A percentile compares a stretch with the other conserved stretches of the same genome.
Conservation (phyloP, 2,888 invertebrate genomes). For the Agrotis ipsilon region DNA sequence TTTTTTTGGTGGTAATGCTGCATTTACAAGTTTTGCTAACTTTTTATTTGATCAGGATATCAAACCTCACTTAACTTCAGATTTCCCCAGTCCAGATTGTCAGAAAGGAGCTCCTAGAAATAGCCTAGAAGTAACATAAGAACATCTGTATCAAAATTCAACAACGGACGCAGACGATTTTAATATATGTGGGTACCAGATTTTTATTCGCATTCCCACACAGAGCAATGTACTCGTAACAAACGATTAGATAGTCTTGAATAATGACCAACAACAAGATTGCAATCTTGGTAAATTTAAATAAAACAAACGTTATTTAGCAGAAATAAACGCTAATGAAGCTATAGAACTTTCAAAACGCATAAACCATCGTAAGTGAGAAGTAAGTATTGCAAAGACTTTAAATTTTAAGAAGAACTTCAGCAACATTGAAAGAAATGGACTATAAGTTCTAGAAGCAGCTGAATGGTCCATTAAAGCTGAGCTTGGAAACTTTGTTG, state of each 20-base stretch:
- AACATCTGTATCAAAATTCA: background rate
- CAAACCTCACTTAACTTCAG: background rate
- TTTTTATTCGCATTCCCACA: constrained; percentile 27
- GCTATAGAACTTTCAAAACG: constrained; percentile 50
- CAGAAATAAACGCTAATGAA: constrained; percentile 50
- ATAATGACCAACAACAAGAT: constrained; percentile 34
- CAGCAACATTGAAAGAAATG: constrained; percentile 4
- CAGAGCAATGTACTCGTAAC: constrained; percentile 10
- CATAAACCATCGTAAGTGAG: constrained; percentile 27
- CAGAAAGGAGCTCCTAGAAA: background rate
- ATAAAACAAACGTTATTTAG: constrained; percentile 42
- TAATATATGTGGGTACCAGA: constrained; percentile 1
- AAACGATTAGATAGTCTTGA: constrained; percentile 34
- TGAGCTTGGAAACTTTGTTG: constrained; percentile 23
- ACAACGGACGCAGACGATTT: background rate
- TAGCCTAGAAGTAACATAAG: background rate
- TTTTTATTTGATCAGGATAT: background rate
- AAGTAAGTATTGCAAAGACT: constrained; percentile 11
- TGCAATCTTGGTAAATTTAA: constrained; percentile 35
- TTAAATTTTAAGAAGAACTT: constrained; percentile 23
- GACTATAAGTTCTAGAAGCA: constrained; percentile 15
- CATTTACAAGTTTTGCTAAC: background rate
- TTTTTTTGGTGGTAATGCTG: background rate
- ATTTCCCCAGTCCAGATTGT: background rate
- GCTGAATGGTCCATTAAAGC: constrained; percentile 16